Percentiles rank a stretch among this genome's conserved stretches.
Evolutionary conservation across 2,888 invertebrate genomes (phyloP).

Genomic region (Lagria hirta): DNA sequence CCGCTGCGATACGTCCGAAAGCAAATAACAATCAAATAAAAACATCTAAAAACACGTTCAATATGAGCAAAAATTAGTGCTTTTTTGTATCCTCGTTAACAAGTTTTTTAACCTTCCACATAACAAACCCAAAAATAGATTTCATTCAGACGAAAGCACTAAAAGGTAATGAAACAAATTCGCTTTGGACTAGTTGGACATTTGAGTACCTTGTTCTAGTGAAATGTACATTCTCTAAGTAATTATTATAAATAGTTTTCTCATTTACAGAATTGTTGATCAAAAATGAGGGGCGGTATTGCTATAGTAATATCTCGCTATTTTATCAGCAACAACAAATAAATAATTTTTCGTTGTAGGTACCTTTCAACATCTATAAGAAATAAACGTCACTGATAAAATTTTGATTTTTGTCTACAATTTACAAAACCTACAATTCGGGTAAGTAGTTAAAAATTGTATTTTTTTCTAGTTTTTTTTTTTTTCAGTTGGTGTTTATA

Average conservation of each 20-base stretch:
- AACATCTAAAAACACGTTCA: slow-evolving; percentile 8
- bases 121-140: too few relatives aligned
- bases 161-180: slow-evolving; percentile 7
- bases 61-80: slow-evolving; percentile 17
- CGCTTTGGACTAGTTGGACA: slow-evolving; percentile 14
- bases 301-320: slow-evolving; percentile 11
- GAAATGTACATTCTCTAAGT: slow-evolving; percentile 18
- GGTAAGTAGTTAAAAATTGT: slow-evolving; percentile 5
- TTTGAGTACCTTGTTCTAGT: slow-evolving; percentile 11
- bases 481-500: slow-evolving; percentile 27
- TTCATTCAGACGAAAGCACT: slow-evolving; percentile 6
- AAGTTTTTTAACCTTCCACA: too few relatives aligned
- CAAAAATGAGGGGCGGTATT: slow-evolving; percentile 11
- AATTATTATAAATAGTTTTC: too few relatives aligned
- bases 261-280: slow-evolving; percentile 1
- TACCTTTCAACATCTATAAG: not conserved
- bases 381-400: slow-evolving; percentile 18
- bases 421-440: slow-evolving; percentile 7
- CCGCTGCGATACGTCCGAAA: slow-evolving; percentile 25
- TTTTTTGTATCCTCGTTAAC: too few relatives aligned
- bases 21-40: slow-evolving; percentile 18
- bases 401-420: slow-evolving; percentile 18
- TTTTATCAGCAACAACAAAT: slow-evolving; percentile 14
- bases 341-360: slow-evolving; percentile 6
- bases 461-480: slow-evolving; percentile 11